A percentile compares a stretch with the other conserved stretches of the same genome.
phyloP scores from a whole-genome alignment of 2,797 vertebrate genomes.

The Rhabdophis nuchalis region DNA sequence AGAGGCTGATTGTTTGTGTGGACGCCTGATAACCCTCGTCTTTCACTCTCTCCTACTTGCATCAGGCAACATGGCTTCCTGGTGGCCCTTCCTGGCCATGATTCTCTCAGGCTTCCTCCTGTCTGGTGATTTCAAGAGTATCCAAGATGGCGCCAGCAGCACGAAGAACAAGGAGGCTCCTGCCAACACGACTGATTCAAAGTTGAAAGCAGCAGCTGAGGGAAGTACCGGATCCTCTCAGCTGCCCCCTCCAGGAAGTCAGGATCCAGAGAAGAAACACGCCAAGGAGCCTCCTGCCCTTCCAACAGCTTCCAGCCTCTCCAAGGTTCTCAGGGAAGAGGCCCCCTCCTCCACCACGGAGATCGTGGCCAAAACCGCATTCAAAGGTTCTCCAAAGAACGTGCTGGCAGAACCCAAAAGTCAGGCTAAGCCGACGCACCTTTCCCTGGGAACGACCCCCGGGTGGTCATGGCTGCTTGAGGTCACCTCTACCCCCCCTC shows the following conservation, averaged over 20 bases:
- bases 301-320: neutral
- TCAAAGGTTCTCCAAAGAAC: neutral
- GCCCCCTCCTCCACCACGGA: neutral
- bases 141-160: neutral
- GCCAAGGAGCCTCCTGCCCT: neutral
- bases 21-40: neutral
- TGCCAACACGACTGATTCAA: neutral
- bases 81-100: neutral
- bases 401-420: neutral
- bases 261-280: fast-evolving
- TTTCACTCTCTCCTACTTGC: neutral
- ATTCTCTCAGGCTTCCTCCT: neutral
- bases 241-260: constrained; percentile 25
- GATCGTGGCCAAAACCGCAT: fast-evolving
- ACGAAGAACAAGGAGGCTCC: fast-evolving
- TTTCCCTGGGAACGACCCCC: neutral
- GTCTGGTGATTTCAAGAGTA: neutral
- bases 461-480: neutral
- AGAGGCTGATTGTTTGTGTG: fast-evolving
- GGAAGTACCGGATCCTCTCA: neutral
- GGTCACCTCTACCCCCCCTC: fast-evolving
- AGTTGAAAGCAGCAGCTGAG: neutral
- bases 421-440: neutral
- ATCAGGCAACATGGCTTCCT: constrained; percentile 28
- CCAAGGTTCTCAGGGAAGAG: neutral